A percentile compares a stretch with the other conserved stretches of the same genome.
phyloP scores from a whole-genome alignment of 1,140 invertebrate species.

The Euglossa dilemma region DNA sequence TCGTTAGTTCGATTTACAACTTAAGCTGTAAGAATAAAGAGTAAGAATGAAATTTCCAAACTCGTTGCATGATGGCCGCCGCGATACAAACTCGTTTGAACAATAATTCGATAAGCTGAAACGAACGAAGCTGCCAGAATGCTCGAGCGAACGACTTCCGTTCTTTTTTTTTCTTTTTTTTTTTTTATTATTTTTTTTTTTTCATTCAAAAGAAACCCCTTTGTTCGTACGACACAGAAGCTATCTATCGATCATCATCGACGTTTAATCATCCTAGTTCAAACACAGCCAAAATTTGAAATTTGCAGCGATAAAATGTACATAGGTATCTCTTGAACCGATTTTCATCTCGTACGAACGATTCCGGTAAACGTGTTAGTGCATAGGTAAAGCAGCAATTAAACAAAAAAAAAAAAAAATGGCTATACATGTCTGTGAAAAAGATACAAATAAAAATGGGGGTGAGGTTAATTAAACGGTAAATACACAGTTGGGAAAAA shows the following conservation, averaged over 20 bases:
- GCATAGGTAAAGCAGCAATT: background rate
- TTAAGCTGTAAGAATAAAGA: no score
- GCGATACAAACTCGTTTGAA: background rate
- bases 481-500: background rate
- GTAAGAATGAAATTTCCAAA: no score
- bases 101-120: background rate
- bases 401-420: no score
- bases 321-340: conserved; percentile 1
- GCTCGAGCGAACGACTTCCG: background rate
- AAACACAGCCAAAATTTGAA: conserved; percentile 22
- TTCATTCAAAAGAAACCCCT: background rate
- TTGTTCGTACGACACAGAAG: background rate
- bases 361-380: conserved; percentile 7
- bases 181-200: no score
- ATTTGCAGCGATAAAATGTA: background rate
- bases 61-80: no score
- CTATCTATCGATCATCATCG: background rate
- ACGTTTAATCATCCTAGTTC: background rate
- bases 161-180: no score
- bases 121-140: background rate
- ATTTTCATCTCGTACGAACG: background rate
- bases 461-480: background rate
- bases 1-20: no score
- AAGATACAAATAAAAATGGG: background rate
- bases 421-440: background rate